Conservation (phyloP, 1,140 invertebrate genomes). For the Penaeus japonicus region DNA sequence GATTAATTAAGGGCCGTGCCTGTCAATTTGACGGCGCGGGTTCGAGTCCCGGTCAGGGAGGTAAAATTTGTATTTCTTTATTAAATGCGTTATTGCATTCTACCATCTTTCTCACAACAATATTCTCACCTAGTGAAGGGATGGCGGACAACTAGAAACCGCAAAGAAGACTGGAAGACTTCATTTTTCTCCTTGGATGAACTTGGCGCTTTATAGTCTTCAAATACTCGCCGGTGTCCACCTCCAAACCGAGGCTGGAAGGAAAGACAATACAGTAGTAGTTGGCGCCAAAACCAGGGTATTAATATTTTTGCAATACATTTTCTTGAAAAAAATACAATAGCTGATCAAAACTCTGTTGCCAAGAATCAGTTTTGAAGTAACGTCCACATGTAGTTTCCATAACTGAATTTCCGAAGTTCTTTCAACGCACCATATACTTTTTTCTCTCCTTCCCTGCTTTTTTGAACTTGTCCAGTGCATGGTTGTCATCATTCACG, state of each 20-base stretch:
- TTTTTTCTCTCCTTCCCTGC: background rate
- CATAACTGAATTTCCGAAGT: background rate
- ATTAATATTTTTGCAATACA: too few relatives aligned
- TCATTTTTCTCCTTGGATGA: background rate
- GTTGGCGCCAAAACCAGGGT: too few relatives aligned
- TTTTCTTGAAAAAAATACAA: too few relatives aligned
- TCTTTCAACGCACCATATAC: slow-evolving; percentile 16
- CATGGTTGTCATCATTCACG: slow-evolving; percentile 20
- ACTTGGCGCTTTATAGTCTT: background rate
- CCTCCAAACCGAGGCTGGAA: slow-evolving; percentile 24
- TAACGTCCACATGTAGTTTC: background rate
- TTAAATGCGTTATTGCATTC: too few relatives aligned
- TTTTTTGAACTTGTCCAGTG: background rate
- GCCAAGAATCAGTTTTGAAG: background rate
- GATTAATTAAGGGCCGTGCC: too few relatives aligned
- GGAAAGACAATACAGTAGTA: too few relatives aligned
- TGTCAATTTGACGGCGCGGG: too few relatives aligned
- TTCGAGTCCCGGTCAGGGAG: too few relatives aligned
- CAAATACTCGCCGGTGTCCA: background rate
- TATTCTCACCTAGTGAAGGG: slow-evolving; percentile 21
- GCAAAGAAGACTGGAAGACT: background rate
- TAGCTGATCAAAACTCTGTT: background rate
- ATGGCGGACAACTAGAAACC: slow-evolving; percentile 34
- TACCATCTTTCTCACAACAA: too few relatives aligned
- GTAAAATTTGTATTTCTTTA: too few relatives aligned